A percentile compares a stretch with the other conserved stretches of the same genome.
phyloP scores from a whole-genome alignment of 1,140 invertebrate genomes.

The Trissolcus basalis region DNA sequence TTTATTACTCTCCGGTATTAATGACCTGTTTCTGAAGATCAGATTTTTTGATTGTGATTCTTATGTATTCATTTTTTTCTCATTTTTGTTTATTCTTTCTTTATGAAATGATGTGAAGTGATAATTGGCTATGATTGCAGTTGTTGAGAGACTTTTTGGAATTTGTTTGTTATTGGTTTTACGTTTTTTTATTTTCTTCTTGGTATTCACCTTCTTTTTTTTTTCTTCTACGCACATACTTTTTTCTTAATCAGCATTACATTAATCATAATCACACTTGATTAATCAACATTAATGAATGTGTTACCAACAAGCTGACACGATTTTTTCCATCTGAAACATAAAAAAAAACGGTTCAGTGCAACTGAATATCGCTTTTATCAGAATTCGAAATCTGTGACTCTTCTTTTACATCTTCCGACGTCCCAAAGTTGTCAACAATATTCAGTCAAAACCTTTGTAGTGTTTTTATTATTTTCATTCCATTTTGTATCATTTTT shows the following conservation, averaged over 20 bases:
- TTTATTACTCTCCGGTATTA: constrained; percentile 63
- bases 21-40: constrained; percentile 67
- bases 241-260: constrained; percentile 71
- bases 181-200: constrained; percentile 66
- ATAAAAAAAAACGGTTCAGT: constrained; percentile 4
- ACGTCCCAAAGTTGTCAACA: no score
- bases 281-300: constrained; percentile 57
- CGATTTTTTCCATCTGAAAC: constrained; percentile 4
- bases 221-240: constrained; percentile 69
- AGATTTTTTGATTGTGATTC: constrained; percentile 72
- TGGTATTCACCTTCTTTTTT: constrained; percentile 63
- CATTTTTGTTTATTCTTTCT: constrained; percentile 70
- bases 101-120: constrained; percentile 71
- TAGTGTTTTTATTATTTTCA: constrained; percentile 44
- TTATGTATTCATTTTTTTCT: constrained; percentile 24
- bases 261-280: constrained; percentile 63
- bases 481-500: no score
- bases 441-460: no score
- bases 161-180: constrained; percentile 74
- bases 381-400: no score
- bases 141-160: constrained; percentile 73
- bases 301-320: constrained; percentile 45
- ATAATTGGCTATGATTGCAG: constrained; percentile 73
- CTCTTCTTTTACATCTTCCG: no score
- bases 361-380: no score